A percentile compares a stretch with the other conserved stretches of the same genome.
These are phyloP conservation scores for Drosophila eugracilis DNA, from an alignment of 1,140 invertebrate genomes.

Conservation along the genomic window DNA sequence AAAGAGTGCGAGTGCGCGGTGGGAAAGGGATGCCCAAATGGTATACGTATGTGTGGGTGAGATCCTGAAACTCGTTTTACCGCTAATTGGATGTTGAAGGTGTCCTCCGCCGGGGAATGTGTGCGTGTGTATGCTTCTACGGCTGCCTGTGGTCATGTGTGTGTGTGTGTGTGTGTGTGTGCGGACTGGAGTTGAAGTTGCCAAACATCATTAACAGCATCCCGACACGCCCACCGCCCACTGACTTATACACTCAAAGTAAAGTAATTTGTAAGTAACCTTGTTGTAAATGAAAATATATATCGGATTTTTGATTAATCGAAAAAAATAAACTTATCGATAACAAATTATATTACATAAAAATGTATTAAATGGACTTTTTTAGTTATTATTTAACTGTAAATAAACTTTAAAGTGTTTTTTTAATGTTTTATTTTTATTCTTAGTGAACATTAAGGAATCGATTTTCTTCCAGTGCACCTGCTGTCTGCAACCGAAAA, in stretches of 20 bases:
- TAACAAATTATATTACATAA: too few species aligned
- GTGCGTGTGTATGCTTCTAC: conserved; percentile 8
- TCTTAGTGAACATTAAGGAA: not conserved
- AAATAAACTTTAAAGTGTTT: too few species aligned
- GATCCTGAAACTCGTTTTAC: conserved; percentile 55
- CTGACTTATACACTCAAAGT: conserved; percentile 19
- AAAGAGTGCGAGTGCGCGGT: conserved; percentile 28
- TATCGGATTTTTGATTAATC: too few species aligned
- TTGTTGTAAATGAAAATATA: too few species aligned
- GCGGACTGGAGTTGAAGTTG: conserved; percentile 41
- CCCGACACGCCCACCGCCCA: conserved; percentile 2
- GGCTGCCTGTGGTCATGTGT: conserved; percentile 13
- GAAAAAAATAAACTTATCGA: too few species aligned
- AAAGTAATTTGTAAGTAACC: not conserved
- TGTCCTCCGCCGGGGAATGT: conserved; percentile 25
- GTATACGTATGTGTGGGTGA: conserved; percentile 18
- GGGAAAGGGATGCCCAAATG: conserved; percentile 19
- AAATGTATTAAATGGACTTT: too few species aligned
- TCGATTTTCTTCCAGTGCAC: conserved; percentile 2
- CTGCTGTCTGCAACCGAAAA: conserved; percentile 12
- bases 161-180: conserved; percentile 27
- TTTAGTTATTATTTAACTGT: too few species aligned
- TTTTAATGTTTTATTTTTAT: not conserved
- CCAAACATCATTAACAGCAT: conserved; percentile 62
- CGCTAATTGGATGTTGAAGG: conserved; percentile 66